A percentile compares a stretch with the other conserved stretches of the same genome.
Evolutionary conservation across 2,113 vertebrate genomes (phyloP).

Genomic region (Nycticryphes semicollaris): DNA sequence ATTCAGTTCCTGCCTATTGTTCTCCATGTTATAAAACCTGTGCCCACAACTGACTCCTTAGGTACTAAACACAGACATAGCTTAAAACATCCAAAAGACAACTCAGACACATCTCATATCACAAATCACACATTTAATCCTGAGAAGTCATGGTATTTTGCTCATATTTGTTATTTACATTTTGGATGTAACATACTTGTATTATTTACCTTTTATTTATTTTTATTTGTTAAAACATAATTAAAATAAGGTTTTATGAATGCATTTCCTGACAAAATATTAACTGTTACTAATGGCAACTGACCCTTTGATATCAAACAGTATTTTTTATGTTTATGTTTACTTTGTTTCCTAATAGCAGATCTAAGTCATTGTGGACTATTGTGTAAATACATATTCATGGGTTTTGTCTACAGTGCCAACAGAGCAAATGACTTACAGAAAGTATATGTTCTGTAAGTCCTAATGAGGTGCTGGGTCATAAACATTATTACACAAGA

Average conservation of each 20-base stretch:
- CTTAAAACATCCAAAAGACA: background rate
- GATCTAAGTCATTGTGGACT: background rate
- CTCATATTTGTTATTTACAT: background rate
- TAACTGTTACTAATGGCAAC: background rate
- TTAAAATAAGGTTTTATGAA: background rate
- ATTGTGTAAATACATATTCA: background rate
- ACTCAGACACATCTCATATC: background rate
- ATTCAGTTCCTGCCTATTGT: background rate
- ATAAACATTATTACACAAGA: conserved; percentile 1
- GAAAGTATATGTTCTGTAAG: background rate
- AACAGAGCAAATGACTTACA: conserved; percentile 14
- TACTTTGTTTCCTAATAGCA: conserved; percentile 10
- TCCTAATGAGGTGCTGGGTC: background rate
- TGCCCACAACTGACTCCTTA: background rate
- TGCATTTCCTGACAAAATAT: background rate
- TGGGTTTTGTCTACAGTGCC: background rate
- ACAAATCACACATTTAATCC: background rate
- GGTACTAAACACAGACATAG: background rate
- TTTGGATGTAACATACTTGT: background rate
- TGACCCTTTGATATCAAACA: background rate
- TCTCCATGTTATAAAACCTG: background rate
- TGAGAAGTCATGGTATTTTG: background rate
- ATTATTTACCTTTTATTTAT: background rate
- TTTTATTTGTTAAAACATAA: background rate
- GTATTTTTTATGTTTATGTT: background rate